Evolutionary conservation across 2,888 invertebrate genomes (phyloP).

Genomic region (Eurytoma californica): DNA sequence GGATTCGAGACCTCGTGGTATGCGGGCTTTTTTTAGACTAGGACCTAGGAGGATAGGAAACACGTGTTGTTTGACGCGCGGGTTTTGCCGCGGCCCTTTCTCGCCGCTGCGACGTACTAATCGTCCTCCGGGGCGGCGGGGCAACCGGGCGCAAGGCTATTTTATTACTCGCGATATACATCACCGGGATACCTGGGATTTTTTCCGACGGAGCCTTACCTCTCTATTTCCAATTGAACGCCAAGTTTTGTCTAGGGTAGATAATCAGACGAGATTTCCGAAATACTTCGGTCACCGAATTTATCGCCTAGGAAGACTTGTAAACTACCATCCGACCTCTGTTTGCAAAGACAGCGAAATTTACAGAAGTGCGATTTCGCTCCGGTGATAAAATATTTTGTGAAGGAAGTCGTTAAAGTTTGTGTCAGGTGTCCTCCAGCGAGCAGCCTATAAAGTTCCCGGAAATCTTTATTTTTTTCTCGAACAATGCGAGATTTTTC

Average conservation of each 20-base stretch:
- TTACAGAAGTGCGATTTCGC: no score
- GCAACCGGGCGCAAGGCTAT: neutral
- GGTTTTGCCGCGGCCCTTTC: neutral
- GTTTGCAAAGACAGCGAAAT: no score
- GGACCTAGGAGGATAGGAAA: neutral
- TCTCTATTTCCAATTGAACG: neutral
- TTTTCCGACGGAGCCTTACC: neutral
- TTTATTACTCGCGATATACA: slow-evolving; percentile 38
- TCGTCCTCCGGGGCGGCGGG: neutral
- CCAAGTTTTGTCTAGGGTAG: neutral
- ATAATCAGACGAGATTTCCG: neutral
- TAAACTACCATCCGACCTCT: no score
- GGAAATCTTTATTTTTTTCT: no score
- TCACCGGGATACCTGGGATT: slow-evolving; percentile 20
- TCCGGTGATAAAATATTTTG: no score
- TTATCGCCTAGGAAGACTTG: neutral
- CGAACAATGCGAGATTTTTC: neutral
- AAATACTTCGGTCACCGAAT: neutral
- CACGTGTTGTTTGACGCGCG: neutral
- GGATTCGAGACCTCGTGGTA: slow-evolving; percentile 2
- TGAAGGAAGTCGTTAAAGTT: no score
- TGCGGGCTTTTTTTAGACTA: slow-evolving; percentile 6
- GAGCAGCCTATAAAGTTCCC: no score
- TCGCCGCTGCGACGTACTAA: neutral
- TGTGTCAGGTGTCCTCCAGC: no score